phyloP scores from a whole-genome alignment of 2,113 vertebrate species.

The Siphamia tubifer region DNA sequence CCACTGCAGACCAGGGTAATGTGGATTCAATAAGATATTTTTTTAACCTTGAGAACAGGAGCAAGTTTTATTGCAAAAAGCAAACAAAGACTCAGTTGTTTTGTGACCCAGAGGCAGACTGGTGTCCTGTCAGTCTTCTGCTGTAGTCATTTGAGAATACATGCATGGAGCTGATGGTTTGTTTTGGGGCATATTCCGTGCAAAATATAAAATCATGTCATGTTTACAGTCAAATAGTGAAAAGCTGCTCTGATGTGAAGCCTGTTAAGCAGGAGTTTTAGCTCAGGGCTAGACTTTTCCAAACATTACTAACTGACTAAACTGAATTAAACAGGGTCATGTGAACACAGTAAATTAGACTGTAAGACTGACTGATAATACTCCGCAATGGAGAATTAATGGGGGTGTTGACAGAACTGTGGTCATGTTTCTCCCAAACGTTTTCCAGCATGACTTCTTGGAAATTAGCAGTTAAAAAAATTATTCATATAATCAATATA shows the following conservation, averaged over 20 bases:
- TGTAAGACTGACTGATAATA: background rate
- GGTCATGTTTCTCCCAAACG: background rate
- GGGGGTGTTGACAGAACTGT: no score
- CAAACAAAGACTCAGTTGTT: slow-evolving; percentile 7
- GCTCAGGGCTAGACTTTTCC: background rate
- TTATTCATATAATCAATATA: no score
- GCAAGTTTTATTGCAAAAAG: slow-evolving; percentile 18
- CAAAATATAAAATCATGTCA: background rate
- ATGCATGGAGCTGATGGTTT: background rate
- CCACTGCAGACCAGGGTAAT: background rate
- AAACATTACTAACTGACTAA: background rate
- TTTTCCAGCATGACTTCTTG: background rate
- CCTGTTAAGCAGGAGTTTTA: background rate
- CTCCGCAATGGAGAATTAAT: background rate
- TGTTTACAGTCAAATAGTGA: slow-evolving; percentile 29
- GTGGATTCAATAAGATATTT: background rate
- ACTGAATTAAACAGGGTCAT: background rate
- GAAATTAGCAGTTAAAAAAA: background rate
- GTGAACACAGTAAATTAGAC: background rate
- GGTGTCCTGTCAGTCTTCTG: background rate
- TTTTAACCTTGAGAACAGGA: slow-evolving; percentile 8
- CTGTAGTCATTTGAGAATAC: background rate
- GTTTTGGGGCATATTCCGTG: background rate
- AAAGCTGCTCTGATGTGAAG: background rate
- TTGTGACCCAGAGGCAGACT: background rate